phyloP scores from a whole-genome alignment of 2,888 invertebrate genomes.

The Caenorhabditis doughertyi region DNA sequence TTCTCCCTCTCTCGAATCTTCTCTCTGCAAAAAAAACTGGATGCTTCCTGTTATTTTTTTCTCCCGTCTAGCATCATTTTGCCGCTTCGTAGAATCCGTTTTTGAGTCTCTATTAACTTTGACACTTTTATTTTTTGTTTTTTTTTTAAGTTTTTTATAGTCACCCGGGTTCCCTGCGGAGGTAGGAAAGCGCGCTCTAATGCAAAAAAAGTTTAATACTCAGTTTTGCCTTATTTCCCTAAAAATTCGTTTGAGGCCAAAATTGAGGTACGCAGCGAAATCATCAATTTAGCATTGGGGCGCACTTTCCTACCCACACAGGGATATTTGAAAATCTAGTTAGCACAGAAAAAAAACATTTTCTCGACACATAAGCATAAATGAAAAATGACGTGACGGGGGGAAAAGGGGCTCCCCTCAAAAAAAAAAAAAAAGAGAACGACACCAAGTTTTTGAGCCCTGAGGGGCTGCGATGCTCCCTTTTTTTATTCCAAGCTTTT shows the following conservation, averaged over 20 bases:
- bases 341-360: background rate
- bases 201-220: too few species aligned
- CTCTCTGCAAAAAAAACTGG: background rate
- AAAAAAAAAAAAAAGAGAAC: slow-evolving; percentile 3
- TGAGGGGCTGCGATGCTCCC: background rate
- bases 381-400: slow-evolving; percentile 51
- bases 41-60: slow-evolving; percentile 32
- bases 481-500: background rate
- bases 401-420: background rate
- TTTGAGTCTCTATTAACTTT: slow-evolving; percentile 41
- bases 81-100: slow-evolving; percentile 14
- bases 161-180: too few species aligned
- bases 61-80: slow-evolving; percentile 20
- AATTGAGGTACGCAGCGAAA: too few species aligned
- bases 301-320: too few species aligned
- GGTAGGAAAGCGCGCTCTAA: too few species aligned
- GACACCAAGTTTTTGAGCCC: slow-evolving; percentile 25
- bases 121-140: slow-evolving; percentile 23
- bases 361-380: background rate
- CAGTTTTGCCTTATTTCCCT: background rate
- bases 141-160: background rate
- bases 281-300: too few species aligned
- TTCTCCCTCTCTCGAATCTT: background rate
- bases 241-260: background rate
- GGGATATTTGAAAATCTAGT: background rate